Evolutionary conservation across 2,113 vertebrate genomes (phyloP).

Genomic region (Myotis yumanensis): DNA sequence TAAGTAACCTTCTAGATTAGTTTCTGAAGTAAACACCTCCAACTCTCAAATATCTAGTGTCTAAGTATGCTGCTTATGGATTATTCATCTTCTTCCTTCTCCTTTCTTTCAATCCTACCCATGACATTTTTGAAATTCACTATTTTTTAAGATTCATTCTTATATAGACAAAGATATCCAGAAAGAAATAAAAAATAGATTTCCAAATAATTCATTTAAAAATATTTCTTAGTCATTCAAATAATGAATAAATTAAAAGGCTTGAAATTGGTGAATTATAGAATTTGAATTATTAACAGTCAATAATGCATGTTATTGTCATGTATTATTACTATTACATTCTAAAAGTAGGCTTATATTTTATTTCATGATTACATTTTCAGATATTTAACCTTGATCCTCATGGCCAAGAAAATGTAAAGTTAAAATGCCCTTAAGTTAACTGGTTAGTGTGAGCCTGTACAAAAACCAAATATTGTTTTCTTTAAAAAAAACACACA

Average conservation of each 20-base stretch:
- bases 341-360: neutral
- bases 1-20: constrained; percentile 76
- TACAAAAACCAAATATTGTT: neutral
- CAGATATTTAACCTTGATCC: neutral
- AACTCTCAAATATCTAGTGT: neutral
- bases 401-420: neutral
- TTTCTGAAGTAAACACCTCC: constrained; percentile 71
- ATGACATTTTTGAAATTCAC: neutral
- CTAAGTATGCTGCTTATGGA: neutral
- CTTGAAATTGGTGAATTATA: neutral
- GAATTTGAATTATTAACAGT: neutral
- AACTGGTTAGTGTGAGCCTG: neutral
- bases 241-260: neutral
- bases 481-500: too few species aligned
- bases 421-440: too few species aligned
- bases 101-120: neutral
- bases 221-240: neutral
- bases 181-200: neutral
- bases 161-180: neutral
- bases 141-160: neutral
- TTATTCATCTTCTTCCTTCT: neutral
- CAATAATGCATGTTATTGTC: neutral
- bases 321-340: neutral
- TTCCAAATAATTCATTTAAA: neutral
- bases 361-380: neutral